Evolutionary conservation across 2,888 invertebrate species (phyloP).

Genomic region (Congeria kusceri): DNA sequence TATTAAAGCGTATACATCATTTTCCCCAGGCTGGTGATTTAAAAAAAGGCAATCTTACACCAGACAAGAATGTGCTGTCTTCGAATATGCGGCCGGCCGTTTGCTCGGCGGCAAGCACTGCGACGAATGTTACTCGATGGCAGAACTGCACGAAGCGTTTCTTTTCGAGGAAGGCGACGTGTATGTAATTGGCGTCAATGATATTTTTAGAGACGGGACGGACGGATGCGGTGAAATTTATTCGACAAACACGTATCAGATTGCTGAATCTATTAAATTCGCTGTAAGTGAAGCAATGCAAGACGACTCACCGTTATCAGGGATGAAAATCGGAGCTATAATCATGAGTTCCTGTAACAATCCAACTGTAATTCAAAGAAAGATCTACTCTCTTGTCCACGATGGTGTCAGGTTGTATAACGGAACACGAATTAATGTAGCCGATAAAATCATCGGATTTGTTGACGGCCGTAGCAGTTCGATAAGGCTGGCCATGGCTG

Average conservation of each 20-base stretch:
- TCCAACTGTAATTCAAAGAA: slow-evolving; percentile 44
- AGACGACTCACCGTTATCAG: slow-evolving; percentile 29
- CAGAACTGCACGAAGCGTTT: slow-evolving; percentile 22
- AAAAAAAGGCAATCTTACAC: background rate
- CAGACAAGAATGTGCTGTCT: slow-evolving; percentile 23
- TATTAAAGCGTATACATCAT: too few species aligned
- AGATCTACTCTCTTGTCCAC: slow-evolving; percentile 45
- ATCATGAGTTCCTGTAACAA: slow-evolving; percentile 64
- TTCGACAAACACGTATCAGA: slow-evolving; percentile 35
- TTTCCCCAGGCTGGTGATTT: slow-evolving; percentile 50
- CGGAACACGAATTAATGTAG: slow-evolving; percentile 11
- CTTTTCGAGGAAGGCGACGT: slow-evolving; percentile 56
- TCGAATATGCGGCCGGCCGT: slow-evolving; percentile 36
- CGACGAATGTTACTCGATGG: slow-evolving; percentile 38
- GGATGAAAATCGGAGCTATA: slow-evolving; percentile 49
- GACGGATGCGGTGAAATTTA: slow-evolving; percentile 52
- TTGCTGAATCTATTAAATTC: slow-evolving; percentile 53
- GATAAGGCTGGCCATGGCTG: slow-evolving; percentile 48
- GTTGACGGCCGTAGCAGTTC: slow-evolving; percentile 53
- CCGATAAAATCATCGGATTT: slow-evolving; percentile 55
- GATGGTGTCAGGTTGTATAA: slow-evolving; percentile 28
- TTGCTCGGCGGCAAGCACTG: slow-evolving; percentile 41
- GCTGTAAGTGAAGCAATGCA: slow-evolving; percentile 44
- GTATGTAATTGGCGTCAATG: slow-evolving; percentile 58
- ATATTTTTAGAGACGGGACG: slow-evolving; percentile 38